Conservation (phyloP, 2,797 vertebrate species). For the Tangara arthus region DNA sequence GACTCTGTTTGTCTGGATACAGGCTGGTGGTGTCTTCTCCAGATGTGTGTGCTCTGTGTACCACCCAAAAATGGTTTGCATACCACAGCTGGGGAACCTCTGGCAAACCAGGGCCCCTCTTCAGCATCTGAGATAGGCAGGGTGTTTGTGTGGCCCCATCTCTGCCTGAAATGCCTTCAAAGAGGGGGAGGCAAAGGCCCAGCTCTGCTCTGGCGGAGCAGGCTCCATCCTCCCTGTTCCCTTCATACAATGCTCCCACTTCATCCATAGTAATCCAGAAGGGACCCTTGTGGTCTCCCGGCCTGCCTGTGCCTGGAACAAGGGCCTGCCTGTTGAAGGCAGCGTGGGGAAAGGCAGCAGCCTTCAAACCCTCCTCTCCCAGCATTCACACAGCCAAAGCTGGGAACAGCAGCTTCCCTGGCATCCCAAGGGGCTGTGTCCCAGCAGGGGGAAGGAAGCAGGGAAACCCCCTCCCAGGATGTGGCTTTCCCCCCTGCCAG, state of each 20-base stretch:
- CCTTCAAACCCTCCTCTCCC: background rate
- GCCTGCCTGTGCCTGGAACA: slow-evolving; percentile 34
- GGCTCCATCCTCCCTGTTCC: background rate
- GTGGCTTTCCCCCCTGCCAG: background rate
- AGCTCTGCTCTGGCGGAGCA: background rate
- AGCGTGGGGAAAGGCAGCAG: slow-evolving; percentile 10
- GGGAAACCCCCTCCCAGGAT: background rate
- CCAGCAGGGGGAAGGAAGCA: accelerated
- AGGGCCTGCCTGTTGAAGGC: slow-evolving; percentile 52
- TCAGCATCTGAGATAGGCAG: background rate
- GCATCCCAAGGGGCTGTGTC: background rate
- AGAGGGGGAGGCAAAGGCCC: background rate
- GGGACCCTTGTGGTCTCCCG: slow-evolving; percentile 49
- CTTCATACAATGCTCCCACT: slow-evolving; percentile 33
- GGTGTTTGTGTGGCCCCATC: background rate
- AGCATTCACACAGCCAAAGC: accelerated
- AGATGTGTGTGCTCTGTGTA: background rate
- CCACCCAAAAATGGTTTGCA: slow-evolving; percentile 27
- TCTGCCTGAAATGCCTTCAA: background rate
- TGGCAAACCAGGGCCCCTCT: background rate
- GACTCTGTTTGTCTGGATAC: slow-evolving; percentile 37
- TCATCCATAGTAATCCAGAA: slow-evolving; percentile 58
- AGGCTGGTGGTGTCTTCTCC: background rate
- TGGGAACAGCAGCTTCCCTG: background rate
- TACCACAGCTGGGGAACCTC: slow-evolving; percentile 22